Evolutionary conservation across 2,797 vertebrate species (phyloP).

Genomic region (Hydrophis major): DNA sequence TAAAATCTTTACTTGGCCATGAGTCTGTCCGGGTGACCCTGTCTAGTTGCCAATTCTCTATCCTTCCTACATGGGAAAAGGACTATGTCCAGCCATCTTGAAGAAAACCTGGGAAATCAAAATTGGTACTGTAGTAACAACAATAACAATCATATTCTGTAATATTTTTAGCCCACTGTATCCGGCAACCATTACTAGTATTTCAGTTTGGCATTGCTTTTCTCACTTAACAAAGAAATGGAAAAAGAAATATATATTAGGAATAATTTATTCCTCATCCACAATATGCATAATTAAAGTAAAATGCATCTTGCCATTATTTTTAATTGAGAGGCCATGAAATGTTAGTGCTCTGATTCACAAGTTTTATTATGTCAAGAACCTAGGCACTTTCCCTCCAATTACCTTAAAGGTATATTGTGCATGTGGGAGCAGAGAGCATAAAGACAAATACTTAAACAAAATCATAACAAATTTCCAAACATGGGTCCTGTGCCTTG

Average conservation of each 20-base stretch:
- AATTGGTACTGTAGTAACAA: not conserved
- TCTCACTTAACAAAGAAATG: not conserved
- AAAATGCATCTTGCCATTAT: not conserved
- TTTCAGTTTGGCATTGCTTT: not conserved
- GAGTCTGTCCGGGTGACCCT: not conserved
- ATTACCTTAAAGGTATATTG: not conserved
- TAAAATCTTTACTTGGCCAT: not conserved
- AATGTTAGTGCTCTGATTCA: not conserved
- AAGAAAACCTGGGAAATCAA: not conserved
- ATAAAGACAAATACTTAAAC: constrained; percentile 21
- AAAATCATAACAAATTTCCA: constrained; percentile 13
- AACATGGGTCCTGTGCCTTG: not conserved
- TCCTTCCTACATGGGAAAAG: not conserved
- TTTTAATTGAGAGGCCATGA: not conserved
- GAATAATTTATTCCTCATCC: not conserved
- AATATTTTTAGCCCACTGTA: not conserved
- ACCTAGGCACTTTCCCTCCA: not conserved
- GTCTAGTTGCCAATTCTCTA: not conserved
- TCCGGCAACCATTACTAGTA: not conserved
- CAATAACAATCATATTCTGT: not conserved
- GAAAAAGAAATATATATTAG: not conserved
- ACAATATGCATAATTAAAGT: not conserved
- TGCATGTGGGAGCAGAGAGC: constrained; percentile 10
- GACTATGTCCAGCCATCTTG: not conserved
- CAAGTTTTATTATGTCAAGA: not conserved